phyloP scores from a whole-genome alignment of 2,888 invertebrate species.

The Mayetiola destructor region DNA sequence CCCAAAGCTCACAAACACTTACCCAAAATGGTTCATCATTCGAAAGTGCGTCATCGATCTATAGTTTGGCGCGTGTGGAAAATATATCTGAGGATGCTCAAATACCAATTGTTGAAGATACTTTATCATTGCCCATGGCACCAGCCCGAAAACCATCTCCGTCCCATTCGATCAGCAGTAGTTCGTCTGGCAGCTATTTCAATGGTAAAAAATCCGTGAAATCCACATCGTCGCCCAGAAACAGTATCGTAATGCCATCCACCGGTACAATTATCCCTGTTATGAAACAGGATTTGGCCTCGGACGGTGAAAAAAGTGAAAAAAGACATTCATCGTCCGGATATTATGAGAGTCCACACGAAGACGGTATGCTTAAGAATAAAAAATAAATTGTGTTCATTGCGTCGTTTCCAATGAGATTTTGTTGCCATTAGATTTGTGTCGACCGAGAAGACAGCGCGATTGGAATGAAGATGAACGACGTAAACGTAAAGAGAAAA shows the following conservation, averaged over 20 bases:
- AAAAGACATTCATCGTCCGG: slow-evolving; percentile 56
- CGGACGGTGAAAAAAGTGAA: slow-evolving; percentile 54
- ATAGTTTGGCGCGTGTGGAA: slow-evolving; percentile 61
- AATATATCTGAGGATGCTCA: slow-evolving; percentile 43
- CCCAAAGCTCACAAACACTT: slow-evolving; percentile 38
- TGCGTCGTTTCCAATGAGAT: not conserved
- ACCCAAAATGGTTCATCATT: slow-evolving; percentile 71
- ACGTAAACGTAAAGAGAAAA: slow-evolving; percentile 54
- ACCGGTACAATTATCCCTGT: slow-evolving; percentile 25
- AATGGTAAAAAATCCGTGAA: slow-evolving; percentile 15
- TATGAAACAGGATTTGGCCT: slow-evolving; percentile 39
- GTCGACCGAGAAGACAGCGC: slow-evolving; percentile 24
- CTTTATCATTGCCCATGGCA: slow-evolving; percentile 11
- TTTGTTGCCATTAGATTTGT: slow-evolving; percentile 20
- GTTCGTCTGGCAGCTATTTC: slow-evolving; percentile 41
- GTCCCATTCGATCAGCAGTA: slow-evolving; percentile 42
- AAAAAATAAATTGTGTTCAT: not conserved
- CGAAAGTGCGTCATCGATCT: slow-evolving; percentile 70
- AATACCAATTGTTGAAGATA: slow-evolving; percentile 39
- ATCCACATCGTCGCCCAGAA: slow-evolving; percentile 26
- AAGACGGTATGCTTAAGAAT: slow-evolving; percentile 34
- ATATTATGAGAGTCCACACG: slow-evolving; percentile 58
- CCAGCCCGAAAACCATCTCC: slow-evolving; percentile 29
- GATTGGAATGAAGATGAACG: slow-evolving; percentile 56
- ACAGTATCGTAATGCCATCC: slow-evolving; percentile 25